Percentiles rank a stretch among this genome's conserved stretches.
Evolutionary conservation across 2,888 invertebrate genomes (phyloP).

Genomic region (Brachypterus glaber): DNA sequence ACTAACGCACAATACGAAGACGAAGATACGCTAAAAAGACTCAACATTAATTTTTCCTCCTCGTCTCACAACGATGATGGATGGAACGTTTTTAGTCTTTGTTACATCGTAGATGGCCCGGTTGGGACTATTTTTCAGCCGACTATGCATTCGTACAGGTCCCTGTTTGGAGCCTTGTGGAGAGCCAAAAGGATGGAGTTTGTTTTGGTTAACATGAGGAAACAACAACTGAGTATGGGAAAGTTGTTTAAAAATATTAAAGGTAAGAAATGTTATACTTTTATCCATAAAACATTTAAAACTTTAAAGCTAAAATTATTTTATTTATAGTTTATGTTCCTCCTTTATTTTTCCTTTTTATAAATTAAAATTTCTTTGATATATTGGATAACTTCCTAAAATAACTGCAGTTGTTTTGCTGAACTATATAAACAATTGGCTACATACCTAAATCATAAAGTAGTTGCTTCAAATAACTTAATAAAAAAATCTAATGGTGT

Average conservation of each 20-base stretch:
- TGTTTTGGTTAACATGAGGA: constrained; percentile 72
- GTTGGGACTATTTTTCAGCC: constrained; percentile 75
- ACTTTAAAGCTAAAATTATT: too few relatives aligned
- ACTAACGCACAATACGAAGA: constrained; percentile 94
- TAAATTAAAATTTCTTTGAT: too few relatives aligned
- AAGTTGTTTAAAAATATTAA: constrained; percentile 60
- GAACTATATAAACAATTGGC: too few relatives aligned
- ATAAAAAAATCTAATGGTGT: too few relatives aligned
- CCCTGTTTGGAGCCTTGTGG: constrained; percentile 82
- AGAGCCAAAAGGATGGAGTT: constrained; percentile 83
- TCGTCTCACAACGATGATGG: constrained; percentile 61
- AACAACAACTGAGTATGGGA: constrained; percentile 66
- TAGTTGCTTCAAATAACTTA: too few relatives aligned
- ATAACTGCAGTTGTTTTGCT: too few relatives aligned
- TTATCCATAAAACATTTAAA: too few relatives aligned
- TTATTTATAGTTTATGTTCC: too few relatives aligned
- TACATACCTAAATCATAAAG: too few relatives aligned
- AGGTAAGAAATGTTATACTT: too few relatives aligned
- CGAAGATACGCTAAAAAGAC: constrained; percentile 74
- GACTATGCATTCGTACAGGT: constrained; percentile 66
- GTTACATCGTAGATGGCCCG: constrained; percentile 82
- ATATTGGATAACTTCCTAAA: too few relatives aligned
- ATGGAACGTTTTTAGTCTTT: constrained; percentile 71
- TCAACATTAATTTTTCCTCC: constrained; percentile 59
- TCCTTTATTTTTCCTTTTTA: too few relatives aligned